phyloP scores from a whole-genome alignment of 2,797 vertebrate species.

The Siniperca obscura region DNA sequence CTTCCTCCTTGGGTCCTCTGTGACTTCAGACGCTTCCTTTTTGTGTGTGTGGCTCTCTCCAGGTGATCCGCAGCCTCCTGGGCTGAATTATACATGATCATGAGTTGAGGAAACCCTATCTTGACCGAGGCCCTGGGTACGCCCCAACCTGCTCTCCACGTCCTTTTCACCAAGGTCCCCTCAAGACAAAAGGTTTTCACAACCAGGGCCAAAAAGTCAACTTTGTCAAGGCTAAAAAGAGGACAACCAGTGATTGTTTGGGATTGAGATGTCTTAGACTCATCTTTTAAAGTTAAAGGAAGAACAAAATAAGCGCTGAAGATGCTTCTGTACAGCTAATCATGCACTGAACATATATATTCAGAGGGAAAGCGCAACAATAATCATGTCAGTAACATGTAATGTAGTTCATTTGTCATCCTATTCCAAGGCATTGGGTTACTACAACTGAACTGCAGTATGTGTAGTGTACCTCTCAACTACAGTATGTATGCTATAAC shows the following conservation, averaged over 20 bases:
- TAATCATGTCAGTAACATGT: conserved; percentile 19
- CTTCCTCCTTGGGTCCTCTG: conserved; percentile 41
- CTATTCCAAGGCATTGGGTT: conserved; percentile 54
- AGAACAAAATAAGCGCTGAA: background rate
- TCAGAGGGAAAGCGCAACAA: conserved; percentile 5
- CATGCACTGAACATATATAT: background rate
- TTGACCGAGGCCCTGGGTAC: conserved; percentile 41
- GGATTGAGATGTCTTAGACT: background rate
- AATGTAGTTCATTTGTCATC: conserved; percentile 46
- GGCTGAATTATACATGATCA: conserved; percentile 84
- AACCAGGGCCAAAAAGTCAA: background rate
- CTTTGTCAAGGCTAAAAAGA: background rate
- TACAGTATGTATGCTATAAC: conserved; percentile 39
- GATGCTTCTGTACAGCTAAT: background rate
- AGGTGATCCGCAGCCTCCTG: conserved; percentile 46
- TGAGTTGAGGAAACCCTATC: conserved; percentile 81
- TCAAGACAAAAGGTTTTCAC: conserved; percentile 10
- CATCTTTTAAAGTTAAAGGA: background rate
- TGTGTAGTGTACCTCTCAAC: conserved; percentile 3
- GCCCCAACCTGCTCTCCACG: conserved; percentile 39
- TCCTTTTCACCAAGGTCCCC: conserved; percentile 21
- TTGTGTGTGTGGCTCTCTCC: conserved; percentile 39
- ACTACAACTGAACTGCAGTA: conserved; percentile 10
- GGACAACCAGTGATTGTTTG: conserved; percentile 6
- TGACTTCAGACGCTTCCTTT: conserved; percentile 60